Base-by-base conservation (phyloP, 2,797 vertebrate species). In the Syngnathus rostellatus region DNA sequence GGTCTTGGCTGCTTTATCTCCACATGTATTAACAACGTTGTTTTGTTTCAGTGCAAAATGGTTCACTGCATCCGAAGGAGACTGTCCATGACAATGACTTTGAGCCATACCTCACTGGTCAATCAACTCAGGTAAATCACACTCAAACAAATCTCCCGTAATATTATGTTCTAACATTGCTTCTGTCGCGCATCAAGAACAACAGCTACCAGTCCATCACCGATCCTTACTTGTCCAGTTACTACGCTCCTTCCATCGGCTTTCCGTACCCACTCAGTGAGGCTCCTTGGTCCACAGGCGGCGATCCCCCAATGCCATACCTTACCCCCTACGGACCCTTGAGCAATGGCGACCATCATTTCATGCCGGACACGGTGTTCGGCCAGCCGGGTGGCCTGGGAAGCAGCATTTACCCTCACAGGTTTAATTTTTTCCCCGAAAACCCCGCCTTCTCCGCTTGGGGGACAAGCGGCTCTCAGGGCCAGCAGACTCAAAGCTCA, bases 161-260 rank as follows among this genome's bases (percentile, higher is more conserved):
- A 60, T 5, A 2, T 62, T 6, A 51, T 1, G 16, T 54, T 6
- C 46, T 53, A 39, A 54, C 40, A 8, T 21, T 21, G 6, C 50
- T 51, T 38, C 48, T 64, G 12, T 70, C 45, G 19, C 72, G 64
- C 38, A 55, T 75, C 41, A 70, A 97, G 95, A 95, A 92, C 86
- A 96, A 91, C 93, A 96, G 93, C 85, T 98, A 97, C 84, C 95
- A 95, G 87, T 98, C 95, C 83, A 96, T 98, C 93, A 95, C 93
- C 31, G 95, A 98, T 83, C 95, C 95, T 66, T 98, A 98, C 86
- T 79, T 98, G 85, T 92, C 95, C 86, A 96, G 93, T 91, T 98
- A 97, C 75, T 98, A 98, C 71, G 94, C 95, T 41, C 95, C 94
- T 16, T 96, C 95, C 66, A 95, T 98, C 77, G 93, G 95, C 68